Base-by-base conservation (phyloP, 2,888 invertebrate genomes). In the Archips xylosteana region DNA sequence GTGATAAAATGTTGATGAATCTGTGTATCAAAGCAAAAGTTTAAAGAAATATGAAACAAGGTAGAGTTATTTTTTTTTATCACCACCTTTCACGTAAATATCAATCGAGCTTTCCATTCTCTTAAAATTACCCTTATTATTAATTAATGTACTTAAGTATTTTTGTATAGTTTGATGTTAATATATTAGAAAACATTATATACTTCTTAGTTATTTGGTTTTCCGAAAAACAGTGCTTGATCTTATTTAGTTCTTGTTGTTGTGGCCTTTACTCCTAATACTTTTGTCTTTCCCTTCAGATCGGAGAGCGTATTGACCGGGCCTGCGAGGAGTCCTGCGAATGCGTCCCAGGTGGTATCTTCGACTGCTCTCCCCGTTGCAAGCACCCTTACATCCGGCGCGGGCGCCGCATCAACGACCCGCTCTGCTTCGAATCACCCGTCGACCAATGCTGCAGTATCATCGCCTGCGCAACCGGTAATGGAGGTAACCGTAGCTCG, bases 291-390 rank as follows among this genome's bases (percentile, higher is more conserved):
- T 12, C 12, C 3, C 45, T 45, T 45, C 45, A 96, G 96, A 87
- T 96, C 67, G 98, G 97, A 1, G 96, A 97, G 79, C 96, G 95
- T 78, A 92, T 97, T 78, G 95, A 96, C 75, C 95, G 96, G 54
- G 97, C 96, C 60, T 98, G 98, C 83, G 97, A 97, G 71, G 97
- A 97, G 77, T 93, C 95, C 2, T 98, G 98, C 83, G 96, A 96
- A 36, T 98, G 98, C 83, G 91, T 92, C 36, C 82, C 88, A 0
- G 95, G 95, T 13, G 97, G 97, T 0, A 92, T 92, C 77, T 96
- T 97, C 88, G 95, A 96, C 77, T 98, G 98, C 82, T 91, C 95
- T n/a, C 96, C 96, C 0, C 94, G 97, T 51, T 98, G 98, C 87
- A 92, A 94, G 72, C 95, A 95, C 23, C 96, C 97, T 0, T 96